phyloP scores from a whole-genome alignment of 2,797 vertebrate species.

The Graptemys geographica region DNA sequence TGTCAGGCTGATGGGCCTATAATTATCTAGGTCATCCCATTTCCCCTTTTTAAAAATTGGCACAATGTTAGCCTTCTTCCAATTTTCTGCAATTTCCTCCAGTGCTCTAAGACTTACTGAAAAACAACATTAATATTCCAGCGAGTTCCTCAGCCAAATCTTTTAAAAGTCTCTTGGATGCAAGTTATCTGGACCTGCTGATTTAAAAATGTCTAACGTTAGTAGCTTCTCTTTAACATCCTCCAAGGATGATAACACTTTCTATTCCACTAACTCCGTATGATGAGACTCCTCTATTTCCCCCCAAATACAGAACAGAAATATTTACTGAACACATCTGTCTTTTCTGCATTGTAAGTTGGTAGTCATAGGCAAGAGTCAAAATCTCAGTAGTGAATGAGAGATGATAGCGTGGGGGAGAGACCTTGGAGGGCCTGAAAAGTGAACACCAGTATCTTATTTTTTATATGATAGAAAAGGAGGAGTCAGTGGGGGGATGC shows the following conservation, averaged over 20 bases:
- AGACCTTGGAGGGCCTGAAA: no score
- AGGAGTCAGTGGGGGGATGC: no score
- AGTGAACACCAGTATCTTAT: no score
- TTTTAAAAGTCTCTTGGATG: background rate
- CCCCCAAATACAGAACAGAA: background rate
- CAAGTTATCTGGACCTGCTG: no score
- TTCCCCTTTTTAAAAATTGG: background rate
- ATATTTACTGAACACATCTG: background rate
- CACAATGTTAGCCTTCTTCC: background rate
- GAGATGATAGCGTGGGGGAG: background rate
- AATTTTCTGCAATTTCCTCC: background rate
- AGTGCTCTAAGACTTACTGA: background rate
- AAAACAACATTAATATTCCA: no score
- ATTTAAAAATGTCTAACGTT: no score
- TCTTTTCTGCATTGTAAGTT: background rate
- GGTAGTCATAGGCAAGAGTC: background rate
- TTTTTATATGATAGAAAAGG: no score
- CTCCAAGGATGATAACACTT: background rate
- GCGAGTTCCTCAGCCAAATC: background rate
- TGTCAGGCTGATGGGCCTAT: background rate
- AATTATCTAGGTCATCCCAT: background rate
- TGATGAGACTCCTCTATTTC: no score
- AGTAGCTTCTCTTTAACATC: background rate
- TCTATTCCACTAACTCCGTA: no score
- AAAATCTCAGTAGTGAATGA: background rate